Evolutionary conservation across 2,797 vertebrate species (phyloP), one percentile per base, ranked within the genome.

Genomic region (Lacerta agilis): DNA sequence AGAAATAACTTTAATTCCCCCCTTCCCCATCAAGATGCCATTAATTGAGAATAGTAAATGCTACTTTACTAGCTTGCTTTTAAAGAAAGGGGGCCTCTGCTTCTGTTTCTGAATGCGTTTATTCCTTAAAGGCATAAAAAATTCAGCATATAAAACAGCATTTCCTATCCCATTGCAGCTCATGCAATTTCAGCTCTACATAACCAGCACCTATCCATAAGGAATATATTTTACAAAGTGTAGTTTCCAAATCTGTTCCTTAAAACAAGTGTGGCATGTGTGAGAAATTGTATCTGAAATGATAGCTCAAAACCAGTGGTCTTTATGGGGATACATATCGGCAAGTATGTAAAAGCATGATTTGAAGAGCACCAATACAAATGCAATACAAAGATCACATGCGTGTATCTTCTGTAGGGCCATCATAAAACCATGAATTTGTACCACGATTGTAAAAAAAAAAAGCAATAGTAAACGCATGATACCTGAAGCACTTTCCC

Each of bases 1-100:
- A 89, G 83, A 92, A 94, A 93, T 66, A 38, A 80, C 92, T 91
- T 94, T 94, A 93, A 38, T 45, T 88, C 88, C 17, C 4, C 27
- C 77, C 27, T 3, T 6, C 38, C 27, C 92, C 93, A 90, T 88
- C 86, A 90, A 91, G 90, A 91, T 94, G 72, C 67, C 85, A 91
- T 94, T 96, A 95, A 95, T 94, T 95, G 88, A 92, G 88, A 93
- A 91, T 89, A 95, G 90, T 90, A 94, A 93, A 94, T 92, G 88
- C 83, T 88, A 43, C 82, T 95, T 93, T 94, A 90, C 83, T 91
- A 92, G 86, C 7, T 90, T 67, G 91, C 91, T 94, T 94, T 82
- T 94, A 89, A 93, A 43, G 83, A 89, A 84, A 89, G 49, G 79
- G 93, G 93, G 92, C 82, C 94, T 91, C 90, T 95, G 91, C 93